Percentiles rank a stretch among this genome's conserved stretches.
Evolutionary conservation across 2,797 vertebrate species (phyloP).

Genomic region (Dipus sagitta): DNA sequence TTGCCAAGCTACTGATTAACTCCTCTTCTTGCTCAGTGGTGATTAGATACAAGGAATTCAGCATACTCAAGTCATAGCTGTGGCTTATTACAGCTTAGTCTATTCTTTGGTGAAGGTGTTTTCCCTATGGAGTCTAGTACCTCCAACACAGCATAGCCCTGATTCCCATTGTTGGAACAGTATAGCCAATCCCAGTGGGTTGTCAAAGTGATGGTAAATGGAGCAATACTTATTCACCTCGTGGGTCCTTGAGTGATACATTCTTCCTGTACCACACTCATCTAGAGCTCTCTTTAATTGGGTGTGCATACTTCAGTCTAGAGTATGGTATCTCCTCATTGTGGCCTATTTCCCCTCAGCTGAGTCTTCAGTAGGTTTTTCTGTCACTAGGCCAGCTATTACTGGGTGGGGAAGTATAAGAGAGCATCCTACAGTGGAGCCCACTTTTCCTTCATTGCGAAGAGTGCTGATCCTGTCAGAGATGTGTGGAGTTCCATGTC

Average conservation of each 20-base stretch:
- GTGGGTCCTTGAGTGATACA: background rate
- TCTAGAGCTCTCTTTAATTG: background rate
- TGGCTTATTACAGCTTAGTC: background rate
- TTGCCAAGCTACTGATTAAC: background rate
- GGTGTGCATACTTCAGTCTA: background rate
- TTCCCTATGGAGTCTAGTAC: background rate
- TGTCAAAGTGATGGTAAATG: background rate
- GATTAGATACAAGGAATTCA: background rate
- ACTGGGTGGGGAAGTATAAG: background rate
- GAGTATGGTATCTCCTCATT: background rate
- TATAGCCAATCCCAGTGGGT: background rate
- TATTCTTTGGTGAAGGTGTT: background rate
- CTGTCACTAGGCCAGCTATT: background rate
- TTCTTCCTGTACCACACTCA: background rate
- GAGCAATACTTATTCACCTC: background rate
- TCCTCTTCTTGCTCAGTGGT: background rate
- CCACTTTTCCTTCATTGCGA: background rate
- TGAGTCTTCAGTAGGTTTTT: background rate
- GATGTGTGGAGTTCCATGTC: background rate
- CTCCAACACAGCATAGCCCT: background rate
- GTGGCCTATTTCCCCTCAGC: background rate
- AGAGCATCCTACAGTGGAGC: background rate
- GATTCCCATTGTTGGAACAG: background rate
- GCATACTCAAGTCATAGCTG: too few species aligned
- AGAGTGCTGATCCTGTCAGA: background rate